Evolutionary conservation across 2,113 vertebrate genomes (phyloP), one percentile per base, ranked within the genome.

Genomic region (Glaucomys volans): DNA sequence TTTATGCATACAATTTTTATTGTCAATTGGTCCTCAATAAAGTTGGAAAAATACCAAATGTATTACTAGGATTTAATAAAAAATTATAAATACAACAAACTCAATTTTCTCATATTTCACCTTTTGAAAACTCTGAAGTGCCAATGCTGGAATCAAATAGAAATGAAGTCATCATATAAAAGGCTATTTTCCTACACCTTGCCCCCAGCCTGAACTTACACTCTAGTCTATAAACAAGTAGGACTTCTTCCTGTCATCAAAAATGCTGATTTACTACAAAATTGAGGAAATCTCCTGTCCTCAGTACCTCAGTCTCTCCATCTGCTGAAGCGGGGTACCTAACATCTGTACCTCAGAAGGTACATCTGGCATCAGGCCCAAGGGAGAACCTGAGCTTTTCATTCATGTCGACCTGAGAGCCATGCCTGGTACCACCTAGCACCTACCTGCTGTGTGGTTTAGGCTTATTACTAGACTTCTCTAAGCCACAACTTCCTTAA

Each of bases 181-280:
- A 79, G 8, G 2, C 6, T 91, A 26, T 75, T 84, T 94, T 87
- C 30, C 59, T 47, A 2, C 2, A 16, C 44, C 28, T 5, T 72
- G 1, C 0, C 20, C 17, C 35, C 2, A 6, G 13, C 24, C 69
- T 71, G 28, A 88, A 5, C 30, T 93, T 81, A 82, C 1, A 40
- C 10, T 85, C 24, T n/a, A 14, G 50, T 66, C 64, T 9, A 28
- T 66, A 74, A 94, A 91, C 74, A 44, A 35, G 26, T 32, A 11
- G 54, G 18, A 77, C 90, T 94, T 92, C 64, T 89, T 87, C 30
- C n/a, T 76, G 42, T 26, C 69, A 79, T 81, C 69, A 47, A 89
- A 96, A 89, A 37, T 84, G n/a, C 32, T 87, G 20, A 71, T 84
- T 90, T 72, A 84, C 44, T 86, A 14, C 42, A 84, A 86, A 91